Evolutionary conservation across 2,888 invertebrate genomes (phyloP), one percentile per base, ranked within the genome.

Genomic region (Tineola bisselliella): DNA sequence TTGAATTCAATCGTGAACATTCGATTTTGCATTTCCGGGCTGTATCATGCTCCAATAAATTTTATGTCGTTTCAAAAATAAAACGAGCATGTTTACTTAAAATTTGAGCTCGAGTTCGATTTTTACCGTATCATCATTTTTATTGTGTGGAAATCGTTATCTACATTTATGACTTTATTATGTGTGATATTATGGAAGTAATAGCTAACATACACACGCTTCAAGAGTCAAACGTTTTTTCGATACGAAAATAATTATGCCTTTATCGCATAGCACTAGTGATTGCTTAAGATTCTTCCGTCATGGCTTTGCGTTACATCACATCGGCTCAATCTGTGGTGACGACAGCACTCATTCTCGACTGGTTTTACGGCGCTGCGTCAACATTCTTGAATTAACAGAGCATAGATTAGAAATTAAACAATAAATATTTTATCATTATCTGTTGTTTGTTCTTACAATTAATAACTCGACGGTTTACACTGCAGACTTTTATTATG

Each of bases 321-420:
- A 48, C 48, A 48, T 13, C 48, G 15, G 3, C 17, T 48, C 38
- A 15, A 13, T 48, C 38, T n/a, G 13, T 48, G 48, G 48, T 48
- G 48, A 48, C 48, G 48, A 48, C 48, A 48, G 17, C 48, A 48
- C 48, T 48, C 43, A 13, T 43, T 43, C 43, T 43, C 48, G 48
- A 48, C 48, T 48, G 48, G 48, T 48, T 48, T 48, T 2, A 48
- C 17, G 48, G 48, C 48, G 15, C 10, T 15, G 8, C 17, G 48
- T 38, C 38, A 38, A 38, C 38, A 38, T 38, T 38, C 38, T 38
- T 38, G n/a, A 25, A 4, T 25, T 25, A 25, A 4, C 25, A 25
- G 25, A 25, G n/a, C 38, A 38, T 38, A 38, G 1, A 38, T 4
- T 25, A 25, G 25, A 38, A 38, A 38, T 38, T 38, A 38, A 38